phyloP scores from a whole-genome alignment of 2,113 vertebrate species.

The Castor canadensis region DNA sequence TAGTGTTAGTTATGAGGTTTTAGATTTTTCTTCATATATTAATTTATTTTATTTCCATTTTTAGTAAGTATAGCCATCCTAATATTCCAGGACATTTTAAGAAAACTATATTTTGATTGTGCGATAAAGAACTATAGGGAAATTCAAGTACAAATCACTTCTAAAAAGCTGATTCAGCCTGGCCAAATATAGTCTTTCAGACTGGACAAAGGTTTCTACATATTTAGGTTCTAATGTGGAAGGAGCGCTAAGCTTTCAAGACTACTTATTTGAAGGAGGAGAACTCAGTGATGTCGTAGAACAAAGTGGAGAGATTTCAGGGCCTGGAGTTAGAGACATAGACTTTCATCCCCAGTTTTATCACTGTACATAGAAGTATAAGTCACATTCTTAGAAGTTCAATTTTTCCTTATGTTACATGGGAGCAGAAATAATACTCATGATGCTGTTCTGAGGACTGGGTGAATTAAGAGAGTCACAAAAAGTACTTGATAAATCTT shows the following conservation, averaged over 20 bases:
- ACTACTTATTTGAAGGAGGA: neutral
- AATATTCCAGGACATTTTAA: neutral
- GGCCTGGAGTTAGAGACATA: neutral
- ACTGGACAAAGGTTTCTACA: neutral
- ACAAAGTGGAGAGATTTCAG: neutral
- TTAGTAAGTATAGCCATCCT: slow-evolving; percentile 5
- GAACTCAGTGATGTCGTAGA: neutral
- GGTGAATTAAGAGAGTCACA: neutral
- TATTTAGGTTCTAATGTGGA: neutral
- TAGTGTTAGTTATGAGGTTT: neutral
- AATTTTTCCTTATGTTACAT: slow-evolving; percentile 8
- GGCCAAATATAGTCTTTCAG: neutral
- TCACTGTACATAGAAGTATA: neutral
- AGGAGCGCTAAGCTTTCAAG: neutral
- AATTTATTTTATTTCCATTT: slow-evolving; percentile 45
- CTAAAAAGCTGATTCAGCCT: slow-evolving; percentile 2
- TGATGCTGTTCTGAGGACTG: neutral
- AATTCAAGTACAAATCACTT: slow-evolving; percentile 25
- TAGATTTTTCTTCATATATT: neutral
- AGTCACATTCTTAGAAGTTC: neutral
- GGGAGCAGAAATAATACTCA: neutral
- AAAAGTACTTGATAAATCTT: neutral
- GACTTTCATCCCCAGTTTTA: neutral
- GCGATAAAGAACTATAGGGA: neutral
- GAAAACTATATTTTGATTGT: slow-evolving; percentile 13